phyloP scores from a whole-genome alignment of 2,888 invertebrate genomes.

The Apamea epomidion region DNA sequence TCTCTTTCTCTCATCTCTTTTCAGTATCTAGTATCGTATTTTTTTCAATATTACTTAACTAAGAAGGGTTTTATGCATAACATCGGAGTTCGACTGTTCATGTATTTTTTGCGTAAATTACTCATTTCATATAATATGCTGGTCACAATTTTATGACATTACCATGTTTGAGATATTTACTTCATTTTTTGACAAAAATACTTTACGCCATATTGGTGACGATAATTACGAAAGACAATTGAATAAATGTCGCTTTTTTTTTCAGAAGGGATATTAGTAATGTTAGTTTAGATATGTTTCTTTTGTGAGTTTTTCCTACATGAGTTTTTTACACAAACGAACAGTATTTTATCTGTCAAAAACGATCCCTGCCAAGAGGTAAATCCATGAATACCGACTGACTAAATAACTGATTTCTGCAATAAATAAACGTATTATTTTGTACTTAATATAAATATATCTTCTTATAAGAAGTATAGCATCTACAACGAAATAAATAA shows the following conservation, averaged over 20 bases:
- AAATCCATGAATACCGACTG: not conserved
- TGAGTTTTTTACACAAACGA: not conserved
- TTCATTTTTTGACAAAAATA: slow-evolving; percentile 35
- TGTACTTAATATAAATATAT: slow-evolving; percentile 54
- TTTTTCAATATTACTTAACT: not conserved
- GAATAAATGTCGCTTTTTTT: slow-evolving; percentile 35
- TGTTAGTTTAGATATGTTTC: slow-evolving; percentile 35
- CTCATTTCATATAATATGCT: not conserved
- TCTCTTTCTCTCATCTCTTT: too few relatives aligned
- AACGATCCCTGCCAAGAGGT: too few relatives aligned
- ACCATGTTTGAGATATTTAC: slow-evolving; percentile 32
- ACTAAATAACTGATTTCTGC: not conserved
- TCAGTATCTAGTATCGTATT: not conserved
- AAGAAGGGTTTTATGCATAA: not conserved
- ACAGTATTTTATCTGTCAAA: slow-evolving; percentile 21
- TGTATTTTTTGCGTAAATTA: not conserved
- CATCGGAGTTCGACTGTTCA: not conserved
- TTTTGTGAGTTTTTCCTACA: slow-evolving; percentile 54
- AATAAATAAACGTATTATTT: slow-evolving; percentile 26
- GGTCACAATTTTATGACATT: slow-evolving; percentile 30
- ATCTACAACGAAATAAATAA: slow-evolving; percentile 42
- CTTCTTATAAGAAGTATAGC: slow-evolving; percentile 1
- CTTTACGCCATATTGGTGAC: slow-evolving; percentile 58
- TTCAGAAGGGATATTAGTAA: slow-evolving; percentile 37
- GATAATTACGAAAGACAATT: slow-evolving; percentile 44